A percentile compares a stretch with the other conserved stretches of the same genome.
Conservation (phyloP, 2,113 vertebrate genomes). For the Xenopus tropicalis region UCB_Xtro_10.0 CM004452.2:47713001-47713500, state of each 20-base stretch:
- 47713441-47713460: constrained; percentile 30
- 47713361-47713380: constrained; percentile 33
- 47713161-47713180: no score
- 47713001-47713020: no score
- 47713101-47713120: no score
- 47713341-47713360: constrained; percentile 4
- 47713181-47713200: no score
- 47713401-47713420: constrained; percentile 29
- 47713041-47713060: no score
- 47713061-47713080: no score
- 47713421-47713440: constrained; percentile 31
- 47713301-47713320: neutral
- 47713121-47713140: no score
- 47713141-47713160: no score
- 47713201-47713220: neutral
- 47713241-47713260: neutral
- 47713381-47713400: constrained; percentile 32
- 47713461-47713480: constrained; percentile 4
- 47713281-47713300: constrained; percentile 1
- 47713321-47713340: neutral
- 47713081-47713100: no score
- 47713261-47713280: neutral
- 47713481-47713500: constrained; percentile 43
- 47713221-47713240: neutral
- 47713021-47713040: no score